A percentile compares a stretch with the other conserved stretches of the same genome.
Evolutionary conservation across 2,888 invertebrate species (phyloP).

Genomic region (Drosophila neonasuta): DNA sequence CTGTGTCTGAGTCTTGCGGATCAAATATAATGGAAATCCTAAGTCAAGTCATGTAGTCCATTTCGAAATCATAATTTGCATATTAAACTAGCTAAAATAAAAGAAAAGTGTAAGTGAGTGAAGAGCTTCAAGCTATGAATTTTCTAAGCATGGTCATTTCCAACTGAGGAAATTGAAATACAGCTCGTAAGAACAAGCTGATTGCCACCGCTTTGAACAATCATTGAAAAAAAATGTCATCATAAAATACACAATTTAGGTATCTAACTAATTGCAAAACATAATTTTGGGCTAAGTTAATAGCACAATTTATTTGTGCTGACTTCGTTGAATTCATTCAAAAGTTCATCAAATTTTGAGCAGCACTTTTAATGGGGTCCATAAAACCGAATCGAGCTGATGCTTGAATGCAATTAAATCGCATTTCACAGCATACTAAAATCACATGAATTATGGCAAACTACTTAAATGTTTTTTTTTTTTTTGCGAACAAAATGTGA

Average conservation of each 20-base stretch:
- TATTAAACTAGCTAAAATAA: slow-evolving; percentile 17
- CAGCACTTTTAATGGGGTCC: slow-evolving; percentile 1
- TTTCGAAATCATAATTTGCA: slow-evolving; percentile 57
- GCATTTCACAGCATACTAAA: slow-evolving; percentile 55
- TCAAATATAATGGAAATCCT: slow-evolving; percentile 51
- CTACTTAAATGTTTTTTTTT: slow-evolving; percentile 4
- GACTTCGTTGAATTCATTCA: background rate
- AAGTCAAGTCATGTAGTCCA: slow-evolving; percentile 53
- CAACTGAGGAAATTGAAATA: background rate
- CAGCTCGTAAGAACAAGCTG: background rate
- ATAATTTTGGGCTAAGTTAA: background rate
- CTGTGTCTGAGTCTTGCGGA: slow-evolving; percentile 34
- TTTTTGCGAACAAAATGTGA: slow-evolving; percentile 27
- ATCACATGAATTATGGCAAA: slow-evolving; percentile 36
- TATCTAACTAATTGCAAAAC: background rate
- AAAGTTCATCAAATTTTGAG: slow-evolving; percentile 10
- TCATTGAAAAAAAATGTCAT: background rate
- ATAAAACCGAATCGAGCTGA: slow-evolving; percentile 7
- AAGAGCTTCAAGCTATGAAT: background rate
- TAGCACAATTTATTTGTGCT: background rate
- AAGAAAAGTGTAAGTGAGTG: background rate
- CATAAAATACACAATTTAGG: background rate
- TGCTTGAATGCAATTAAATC: slow-evolving; percentile 45
- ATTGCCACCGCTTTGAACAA: background rate
- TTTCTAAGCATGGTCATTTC: slow-evolving; percentile 4